Percentiles rank a stretch among this genome's conserved stretches.
Conservation (phyloP, 2,888 invertebrate genomes). For the Agelastica alni region DNA sequence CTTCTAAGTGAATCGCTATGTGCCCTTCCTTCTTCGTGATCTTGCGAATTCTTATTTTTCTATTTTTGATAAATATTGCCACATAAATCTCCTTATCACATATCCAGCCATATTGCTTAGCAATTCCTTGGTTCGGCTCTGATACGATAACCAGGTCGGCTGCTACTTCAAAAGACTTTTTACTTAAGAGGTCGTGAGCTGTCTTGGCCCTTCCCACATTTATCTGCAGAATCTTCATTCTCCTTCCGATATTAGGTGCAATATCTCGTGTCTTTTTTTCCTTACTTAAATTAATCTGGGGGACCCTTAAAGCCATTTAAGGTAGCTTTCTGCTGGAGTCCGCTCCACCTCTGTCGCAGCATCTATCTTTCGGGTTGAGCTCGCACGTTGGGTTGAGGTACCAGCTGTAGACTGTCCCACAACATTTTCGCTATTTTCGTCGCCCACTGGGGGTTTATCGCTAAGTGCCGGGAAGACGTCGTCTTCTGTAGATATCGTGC, state of each 20-base stretch:
- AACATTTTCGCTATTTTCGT: no score
- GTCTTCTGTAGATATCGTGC: background rate
- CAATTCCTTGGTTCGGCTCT: slow-evolving; percentile 10
- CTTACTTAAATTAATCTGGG: background rate
- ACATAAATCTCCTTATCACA: background rate
- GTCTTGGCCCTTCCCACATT: background rate
- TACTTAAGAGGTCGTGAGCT: background rate
- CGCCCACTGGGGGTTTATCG: no score
- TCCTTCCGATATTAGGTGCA: background rate
- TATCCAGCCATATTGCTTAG: background rate
- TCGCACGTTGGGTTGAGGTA: background rate
- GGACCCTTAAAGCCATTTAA: background rate
- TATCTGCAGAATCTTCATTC: background rate
- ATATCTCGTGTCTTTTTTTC: background rate
- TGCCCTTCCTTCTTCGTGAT: background rate
- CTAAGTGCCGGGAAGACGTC: background rate
- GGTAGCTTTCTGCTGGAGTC: no score
- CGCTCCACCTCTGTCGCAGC: no score
- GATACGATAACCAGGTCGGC: slow-evolving; percentile 2
- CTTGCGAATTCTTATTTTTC: background rate
- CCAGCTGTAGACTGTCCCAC: no score
- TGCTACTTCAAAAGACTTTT: background rate
- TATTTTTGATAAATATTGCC: slow-evolving; percentile 3
- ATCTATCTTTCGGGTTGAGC: background rate
- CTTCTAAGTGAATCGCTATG: background rate